These are phyloP conservation scores for Odontocerum albicorne DNA, from an alignment of 2,888 invertebrate species.

Conservation along the genomic window DNA sequence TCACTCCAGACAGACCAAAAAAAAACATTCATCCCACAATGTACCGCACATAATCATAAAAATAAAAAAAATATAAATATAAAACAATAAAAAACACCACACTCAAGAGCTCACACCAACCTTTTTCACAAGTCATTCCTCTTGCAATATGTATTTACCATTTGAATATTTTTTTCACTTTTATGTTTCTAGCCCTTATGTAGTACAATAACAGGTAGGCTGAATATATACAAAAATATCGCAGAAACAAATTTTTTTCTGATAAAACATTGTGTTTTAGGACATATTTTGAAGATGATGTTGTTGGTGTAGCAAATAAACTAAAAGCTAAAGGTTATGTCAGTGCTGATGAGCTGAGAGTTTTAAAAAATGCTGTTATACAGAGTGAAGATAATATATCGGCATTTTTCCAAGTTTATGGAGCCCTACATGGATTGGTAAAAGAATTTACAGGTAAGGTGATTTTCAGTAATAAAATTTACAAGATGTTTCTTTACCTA, in stretches of 20 bases:
- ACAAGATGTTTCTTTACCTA: not conserved
- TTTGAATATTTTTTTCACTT: too few species aligned
- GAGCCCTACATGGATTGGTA: constrained; percentile 53
- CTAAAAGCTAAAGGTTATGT: constrained; percentile 47
- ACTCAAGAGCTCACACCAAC: too few species aligned
- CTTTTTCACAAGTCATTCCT: too few species aligned
- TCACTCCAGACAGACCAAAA: too few species aligned
- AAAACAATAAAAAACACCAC: too few species aligned
- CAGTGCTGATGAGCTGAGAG: constrained; percentile 42
- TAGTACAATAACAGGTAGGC: too few species aligned
- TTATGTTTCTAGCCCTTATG: too few species aligned
- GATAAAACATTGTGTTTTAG: too few species aligned
- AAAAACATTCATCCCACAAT: too few species aligned
- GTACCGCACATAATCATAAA: too few species aligned
- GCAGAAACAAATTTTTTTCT: not conserved
- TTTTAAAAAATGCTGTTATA: constrained; percentile 47
- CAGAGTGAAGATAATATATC: constrained; percentile 47
- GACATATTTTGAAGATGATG: constrained; percentile 21
- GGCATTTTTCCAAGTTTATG: constrained; percentile 45
- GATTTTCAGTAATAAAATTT: not conserved
- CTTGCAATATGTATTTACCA: too few species aligned
- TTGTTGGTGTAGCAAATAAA: constrained; percentile 43
- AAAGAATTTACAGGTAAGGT: constrained; percentile 55
- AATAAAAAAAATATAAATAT: too few species aligned
- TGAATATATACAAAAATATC: not conserved